These are phyloP conservation scores for Drosophila saltans DNA, from an alignment of 1,140 invertebrate species.

Conservation along the genomic window DNA sequence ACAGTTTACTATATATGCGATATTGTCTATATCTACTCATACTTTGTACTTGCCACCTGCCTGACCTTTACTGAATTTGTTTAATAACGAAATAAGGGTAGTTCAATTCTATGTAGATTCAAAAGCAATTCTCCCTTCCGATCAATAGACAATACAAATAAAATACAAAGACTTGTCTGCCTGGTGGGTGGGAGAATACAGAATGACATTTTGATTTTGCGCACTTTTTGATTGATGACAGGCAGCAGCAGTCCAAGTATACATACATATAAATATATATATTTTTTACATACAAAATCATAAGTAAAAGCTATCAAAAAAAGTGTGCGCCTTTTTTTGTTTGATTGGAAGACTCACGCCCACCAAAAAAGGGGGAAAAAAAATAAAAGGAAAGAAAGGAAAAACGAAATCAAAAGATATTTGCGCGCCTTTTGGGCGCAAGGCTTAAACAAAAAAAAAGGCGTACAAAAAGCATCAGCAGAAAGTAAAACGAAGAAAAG, in stretches of 20 bases:
- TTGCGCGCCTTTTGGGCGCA: constrained; percentile 75
- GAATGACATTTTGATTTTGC: constrained; percentile 76
- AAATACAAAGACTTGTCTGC: constrained; percentile 6
- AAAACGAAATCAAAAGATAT: constrained; percentile 72
- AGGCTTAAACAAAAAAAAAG: constrained; percentile 65
- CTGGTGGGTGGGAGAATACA: constrained; percentile 15
- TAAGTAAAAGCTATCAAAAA: constrained; percentile 76
- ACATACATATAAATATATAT: not conserved
- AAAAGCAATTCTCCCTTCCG: constrained; percentile 3
- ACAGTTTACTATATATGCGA: too few species aligned
- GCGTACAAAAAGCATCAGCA: constrained; percentile 53
- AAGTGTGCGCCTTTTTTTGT: constrained; percentile 71
- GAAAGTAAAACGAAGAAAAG: constrained; percentile 46
- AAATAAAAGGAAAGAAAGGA: constrained; percentile 29
- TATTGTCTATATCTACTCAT: too few species aligned
- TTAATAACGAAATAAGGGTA: constrained; percentile 11
- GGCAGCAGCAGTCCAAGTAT: constrained; percentile 29
- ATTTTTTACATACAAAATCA: constrained; percentile 40
- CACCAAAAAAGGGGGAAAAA: not conserved
- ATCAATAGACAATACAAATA: constrained; percentile 11
- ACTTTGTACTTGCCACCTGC: not conserved
- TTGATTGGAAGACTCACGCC: constrained; percentile 36
- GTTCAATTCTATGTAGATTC: not conserved
- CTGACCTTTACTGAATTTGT: constrained; percentile 8
- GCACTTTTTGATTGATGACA: constrained; percentile 81